These are phyloP conservation scores for Drosophila birchii DNA, from an alignment of 2,888 invertebrate genomes.

Conservation along the genomic window DNA sequence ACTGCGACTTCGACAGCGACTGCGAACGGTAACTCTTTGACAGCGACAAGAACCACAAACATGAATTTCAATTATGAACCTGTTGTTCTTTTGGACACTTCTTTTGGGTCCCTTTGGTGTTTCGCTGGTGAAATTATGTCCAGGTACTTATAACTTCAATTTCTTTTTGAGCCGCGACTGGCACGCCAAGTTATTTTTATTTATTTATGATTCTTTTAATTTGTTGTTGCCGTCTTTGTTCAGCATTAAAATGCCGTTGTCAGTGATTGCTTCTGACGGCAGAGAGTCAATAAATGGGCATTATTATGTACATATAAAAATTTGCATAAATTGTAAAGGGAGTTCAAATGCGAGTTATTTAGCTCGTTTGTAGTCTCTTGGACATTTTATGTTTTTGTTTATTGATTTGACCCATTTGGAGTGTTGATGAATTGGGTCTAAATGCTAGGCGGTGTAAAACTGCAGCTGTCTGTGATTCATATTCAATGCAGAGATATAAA, in stretches of 20 bases:
- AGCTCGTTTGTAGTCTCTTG: slow-evolving; percentile 21
- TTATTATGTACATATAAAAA: slow-evolving; percentile 65
- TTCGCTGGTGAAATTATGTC: slow-evolving; percentile 63
- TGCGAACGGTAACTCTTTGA: slow-evolving; percentile 65
- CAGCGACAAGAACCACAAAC: slow-evolving; percentile 54
- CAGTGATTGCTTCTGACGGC: slow-evolving; percentile 52
- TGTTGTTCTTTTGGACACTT: slow-evolving; percentile 65
- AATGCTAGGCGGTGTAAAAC: too few species aligned
- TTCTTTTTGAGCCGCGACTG: slow-evolving; percentile 41
- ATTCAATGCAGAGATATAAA: slow-evolving; percentile 2
- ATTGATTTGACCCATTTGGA: slow-evolving; percentile 68
- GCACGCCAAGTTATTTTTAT: slow-evolving; percentile 73
- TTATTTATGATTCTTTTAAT: slow-evolving; percentile 41
- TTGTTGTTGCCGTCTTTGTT: slow-evolving; percentile 2
- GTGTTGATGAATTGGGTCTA: slow-evolving; percentile 36
- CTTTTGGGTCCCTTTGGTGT: slow-evolving; percentile 23
- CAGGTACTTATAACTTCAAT: slow-evolving; percentile 54
- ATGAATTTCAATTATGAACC: slow-evolving; percentile 81
- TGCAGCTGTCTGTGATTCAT: slow-evolving; percentile 21
- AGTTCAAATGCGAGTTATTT: slow-evolving; percentile 30
- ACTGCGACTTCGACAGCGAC: slow-evolving; percentile 6
- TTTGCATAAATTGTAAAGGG: slow-evolving; percentile 69
- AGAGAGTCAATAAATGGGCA: slow-evolving; percentile 66
- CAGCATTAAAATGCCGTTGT: slow-evolving; percentile 75
- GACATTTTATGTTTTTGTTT: slow-evolving; percentile 58